phyloP scores from a whole-genome alignment of 64 coral and sea anemone species.

The Anthopleura sola region DNA sequence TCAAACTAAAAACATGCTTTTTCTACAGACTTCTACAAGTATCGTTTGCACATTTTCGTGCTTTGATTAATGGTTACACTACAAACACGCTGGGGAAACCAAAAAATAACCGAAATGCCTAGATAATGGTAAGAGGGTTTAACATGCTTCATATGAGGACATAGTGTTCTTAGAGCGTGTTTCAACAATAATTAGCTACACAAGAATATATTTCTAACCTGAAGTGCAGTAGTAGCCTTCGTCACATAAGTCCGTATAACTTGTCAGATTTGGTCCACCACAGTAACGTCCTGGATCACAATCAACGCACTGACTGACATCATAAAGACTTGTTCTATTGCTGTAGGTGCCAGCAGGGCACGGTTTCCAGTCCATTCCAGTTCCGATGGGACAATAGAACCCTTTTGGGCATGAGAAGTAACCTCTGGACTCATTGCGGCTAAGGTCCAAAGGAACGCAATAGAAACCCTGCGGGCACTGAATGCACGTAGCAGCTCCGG shows the following conservation, averaged over 20 bases:
- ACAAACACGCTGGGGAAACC: too few relatives aligned
- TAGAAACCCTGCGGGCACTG: constrained; percentile 63
- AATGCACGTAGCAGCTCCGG: constrained; percentile 56
- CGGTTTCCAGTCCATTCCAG: constrained; percentile 76
- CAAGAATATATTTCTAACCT: constrained; percentile 32
- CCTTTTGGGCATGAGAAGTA: constrained; percentile 71
- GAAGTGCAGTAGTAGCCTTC: constrained; percentile 89
- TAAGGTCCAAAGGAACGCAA: constrained; percentile 77
- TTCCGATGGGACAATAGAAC: constrained; percentile 79
- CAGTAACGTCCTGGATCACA: constrained; percentile 92
- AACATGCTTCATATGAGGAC: too few relatives aligned
- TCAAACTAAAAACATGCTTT: too few relatives aligned
- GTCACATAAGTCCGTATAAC: constrained; percentile 62
- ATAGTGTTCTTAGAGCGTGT: too few relatives aligned
- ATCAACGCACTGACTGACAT: constrained; percentile 70
- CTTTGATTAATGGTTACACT: too few relatives aligned
- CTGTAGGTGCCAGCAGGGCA: constrained; percentile 95
- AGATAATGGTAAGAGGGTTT: too few relatives aligned
- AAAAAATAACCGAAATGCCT: too few relatives aligned
- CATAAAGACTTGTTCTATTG: constrained; percentile 69
- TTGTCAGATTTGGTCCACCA: constrained; percentile 80
- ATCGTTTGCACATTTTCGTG: too few relatives aligned
- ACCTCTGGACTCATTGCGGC: constrained; percentile 69
- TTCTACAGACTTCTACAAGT: too few relatives aligned
- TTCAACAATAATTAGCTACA: neutral